phyloP scores from a whole-genome alignment of 2,113 vertebrate species.

The Gadus macrocephalus region DNA sequence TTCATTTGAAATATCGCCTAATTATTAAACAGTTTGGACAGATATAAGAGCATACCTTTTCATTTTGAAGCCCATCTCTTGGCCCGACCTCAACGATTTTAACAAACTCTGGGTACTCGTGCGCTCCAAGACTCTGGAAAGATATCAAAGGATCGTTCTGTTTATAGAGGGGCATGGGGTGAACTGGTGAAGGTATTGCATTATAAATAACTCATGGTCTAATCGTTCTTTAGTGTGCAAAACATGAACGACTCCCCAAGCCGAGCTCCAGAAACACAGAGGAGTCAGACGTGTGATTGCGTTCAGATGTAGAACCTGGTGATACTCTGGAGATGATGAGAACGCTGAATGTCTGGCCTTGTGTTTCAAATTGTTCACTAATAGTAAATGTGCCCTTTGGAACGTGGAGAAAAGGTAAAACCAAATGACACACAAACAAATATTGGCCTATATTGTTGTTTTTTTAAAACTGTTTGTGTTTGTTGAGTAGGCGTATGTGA shows the following conservation, averaged over 20 bases:
- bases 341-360: too few relatives aligned
- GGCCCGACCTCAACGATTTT: conserved; percentile 97
- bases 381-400: too few relatives aligned
- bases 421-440: conserved; percentile 23
- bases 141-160: background rate
- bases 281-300: background rate
- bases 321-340: too few relatives aligned
- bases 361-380: too few relatives aligned
- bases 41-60: conserved; percentile 77
- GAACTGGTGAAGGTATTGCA: too few relatives aligned
- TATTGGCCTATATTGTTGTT: too few relatives aligned
- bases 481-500: too few relatives aligned
- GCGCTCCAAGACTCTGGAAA: conserved; percentile 65
- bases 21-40: conserved; percentile 17
- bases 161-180: background rate
- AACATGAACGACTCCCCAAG: conserved; percentile 26
- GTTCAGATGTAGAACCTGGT: too few relatives aligned
- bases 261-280: conserved; percentile 40
- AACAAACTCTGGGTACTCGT: conserved; percentile 80
- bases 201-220: conserved; percentile 6
- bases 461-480: too few relatives aligned
- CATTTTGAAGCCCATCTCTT: conserved; percentile 94
- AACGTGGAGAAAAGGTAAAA: too few relatives aligned
- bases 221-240: conserved; percentile 9
- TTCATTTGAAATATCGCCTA: background rate